These are phyloP conservation scores for Pollicipes pollicipes DNA, from an alignment of 1,140 invertebrate genomes.

Conservation along the genomic window DNA sequence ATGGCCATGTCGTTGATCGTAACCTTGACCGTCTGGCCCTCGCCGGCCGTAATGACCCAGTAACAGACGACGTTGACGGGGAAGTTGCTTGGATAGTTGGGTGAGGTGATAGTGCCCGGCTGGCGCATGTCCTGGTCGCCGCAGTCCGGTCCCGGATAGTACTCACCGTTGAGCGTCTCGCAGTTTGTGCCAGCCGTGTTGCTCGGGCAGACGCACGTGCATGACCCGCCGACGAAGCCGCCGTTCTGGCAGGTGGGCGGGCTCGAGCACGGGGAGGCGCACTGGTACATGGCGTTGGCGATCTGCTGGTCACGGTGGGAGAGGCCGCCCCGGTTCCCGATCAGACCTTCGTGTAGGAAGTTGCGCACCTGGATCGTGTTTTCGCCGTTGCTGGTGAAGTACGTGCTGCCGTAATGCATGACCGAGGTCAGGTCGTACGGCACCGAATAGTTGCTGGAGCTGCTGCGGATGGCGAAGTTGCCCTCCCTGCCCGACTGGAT, in stretches of 20 bases:
- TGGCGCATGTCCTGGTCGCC: conserved; percentile 8
- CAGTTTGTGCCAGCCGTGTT: conserved; percentile 12
- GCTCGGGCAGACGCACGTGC: conserved; percentile 11
- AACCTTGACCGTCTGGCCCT: not conserved
- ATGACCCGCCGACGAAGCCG: conserved; percentile 5
- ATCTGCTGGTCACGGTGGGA: conserved; percentile 20
- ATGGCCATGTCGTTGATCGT: not conserved
- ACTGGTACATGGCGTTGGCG: conserved; percentile 21
- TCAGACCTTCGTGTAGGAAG: conserved; percentile 13
- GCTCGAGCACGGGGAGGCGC: conserved; percentile 4
- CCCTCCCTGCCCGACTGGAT: conserved; percentile 6
- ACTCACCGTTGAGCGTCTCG: conserved; percentile 6
- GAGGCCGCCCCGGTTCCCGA: conserved; percentile 18
- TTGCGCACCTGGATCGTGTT: conserved; percentile 18
- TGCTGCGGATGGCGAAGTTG: not conserved
- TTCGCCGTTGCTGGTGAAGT: conserved; percentile 16
- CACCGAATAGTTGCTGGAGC: conserved; percentile 11
- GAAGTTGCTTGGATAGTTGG: conserved; percentile 10
- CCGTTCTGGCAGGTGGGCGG: conserved; percentile 9
- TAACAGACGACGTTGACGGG: not conserved
- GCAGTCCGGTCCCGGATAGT: conserved; percentile 7
- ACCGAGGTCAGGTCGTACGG: conserved; percentile 20
- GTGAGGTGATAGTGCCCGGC: conserved; percentile 11
- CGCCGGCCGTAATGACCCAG: not conserved
- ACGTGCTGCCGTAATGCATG: conserved; percentile 19